Conservation (phyloP, 2,888 invertebrate species). For the Eumerus sabulonum region DNA sequence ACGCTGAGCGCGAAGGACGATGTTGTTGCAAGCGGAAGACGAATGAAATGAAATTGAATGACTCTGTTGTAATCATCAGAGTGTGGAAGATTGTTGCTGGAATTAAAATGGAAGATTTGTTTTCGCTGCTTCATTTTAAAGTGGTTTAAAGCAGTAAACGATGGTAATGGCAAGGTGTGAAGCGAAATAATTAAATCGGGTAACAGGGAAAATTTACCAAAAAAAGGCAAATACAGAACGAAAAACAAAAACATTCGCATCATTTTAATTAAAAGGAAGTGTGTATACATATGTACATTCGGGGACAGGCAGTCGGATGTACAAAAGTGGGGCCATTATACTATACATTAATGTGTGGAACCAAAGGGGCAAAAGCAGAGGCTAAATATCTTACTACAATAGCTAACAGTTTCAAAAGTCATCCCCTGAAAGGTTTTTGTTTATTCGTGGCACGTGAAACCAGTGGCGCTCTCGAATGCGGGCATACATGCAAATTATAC, state of each 20-base stretch:
- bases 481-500: too few relatives aligned
- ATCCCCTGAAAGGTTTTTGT: too few relatives aligned
- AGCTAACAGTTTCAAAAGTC: too few relatives aligned
- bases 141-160: conserved; percentile 14
- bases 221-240: neutral
- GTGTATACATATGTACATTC: neutral
- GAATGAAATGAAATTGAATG: conserved; percentile 55
- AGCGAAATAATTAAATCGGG: conserved; percentile 1
- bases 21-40: conserved; percentile 20
- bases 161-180: neutral
- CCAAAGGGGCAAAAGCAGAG: too few relatives aligned
- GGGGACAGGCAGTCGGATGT: neutral
- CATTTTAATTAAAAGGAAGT: conserved; percentile 1
- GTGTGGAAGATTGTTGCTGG: conserved; percentile 50
- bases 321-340: neutral
- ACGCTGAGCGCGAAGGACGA: conserved; percentile 6
- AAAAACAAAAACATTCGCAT: neutral
- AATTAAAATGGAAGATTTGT: conserved; percentile 37
- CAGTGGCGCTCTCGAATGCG: too few relatives aligned
- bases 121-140: conserved; percentile 28
- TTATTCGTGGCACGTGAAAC: too few relatives aligned
- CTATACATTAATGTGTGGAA: too few relatives aligned
- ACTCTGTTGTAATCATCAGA: conserved; percentile 54
- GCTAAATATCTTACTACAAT: too few relatives aligned
- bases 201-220: too few relatives aligned